Base-by-base conservation (phyloP, 2,888 invertebrate genomes). In the Cryptocheilus praepositus region DNA sequence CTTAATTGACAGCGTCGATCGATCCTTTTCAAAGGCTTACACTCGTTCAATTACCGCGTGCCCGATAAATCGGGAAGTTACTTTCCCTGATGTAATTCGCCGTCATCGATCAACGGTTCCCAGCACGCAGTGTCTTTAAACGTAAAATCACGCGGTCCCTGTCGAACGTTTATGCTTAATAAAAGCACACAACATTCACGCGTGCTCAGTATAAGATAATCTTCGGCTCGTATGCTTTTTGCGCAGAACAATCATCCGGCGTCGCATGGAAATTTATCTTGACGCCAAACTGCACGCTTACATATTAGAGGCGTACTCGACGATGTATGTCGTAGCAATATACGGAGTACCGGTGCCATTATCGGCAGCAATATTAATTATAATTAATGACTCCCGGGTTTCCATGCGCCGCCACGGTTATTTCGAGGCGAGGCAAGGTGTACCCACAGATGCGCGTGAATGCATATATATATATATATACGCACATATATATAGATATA, bases 281-380 rank as follows among this genome's bases (percentile, higher is more conserved):
- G 61, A 57, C 64, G 61, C 49, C 22, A 55, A 28, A n/a, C n/a
- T n/a, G 25, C 21, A 44, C 61, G 46, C 36, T 66, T 61, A 67
- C 64, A 61, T 57, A 61, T 60, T 64, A 62, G 54, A 73, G 61
- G 76, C 70, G 66, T 75, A 70, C 67, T 46, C 56, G 28, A 28
- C 59, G 53, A 68, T 57, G 63, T 55, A 61, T 59, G 60, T 56
- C 66, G 52, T 11, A 36, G 59, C 58, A 64, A 67, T 74, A 67
- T 64, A 73, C 73, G 70, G 53, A 63, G 43, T 61, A 65, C 57
- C 61, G 43, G 61, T 67, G 62, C 71, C 73, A 77, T 79, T 78
- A 77, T 76, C 74, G 75, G 61, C 67, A 63, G 55, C 69, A 67
- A 72, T 73, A 72, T 82, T 79, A 79, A 79, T 82, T 74, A 64